Evolutionary conservation across 2,113 vertebrate species (phyloP), one percentile per base, ranked within the genome.

Genomic region (Bos javanicus): DNA sequence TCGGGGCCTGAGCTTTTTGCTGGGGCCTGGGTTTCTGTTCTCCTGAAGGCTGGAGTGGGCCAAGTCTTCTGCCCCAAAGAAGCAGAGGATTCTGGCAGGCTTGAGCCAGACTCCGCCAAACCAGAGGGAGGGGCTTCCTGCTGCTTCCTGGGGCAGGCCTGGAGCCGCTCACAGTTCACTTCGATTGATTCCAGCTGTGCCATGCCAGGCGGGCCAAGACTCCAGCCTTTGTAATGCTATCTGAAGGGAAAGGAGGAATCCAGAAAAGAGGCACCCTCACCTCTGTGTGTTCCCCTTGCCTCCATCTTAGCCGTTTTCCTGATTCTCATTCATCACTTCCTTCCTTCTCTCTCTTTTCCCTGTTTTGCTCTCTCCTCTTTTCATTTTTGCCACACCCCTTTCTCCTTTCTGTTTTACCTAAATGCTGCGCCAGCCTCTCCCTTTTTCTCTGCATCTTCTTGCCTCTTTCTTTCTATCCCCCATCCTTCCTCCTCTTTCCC

Each of bases 101-200:
- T 95, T 87, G 95, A 98, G 92, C n/a, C 17, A 97, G 97, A 92
- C 93, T 95, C 96, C 96, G 98, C 98, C 98, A 98, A 99, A 97
- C 98, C 98, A 98, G 97, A 99, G 98, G 98, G 98, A 97, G 98
- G 96, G 97, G 98, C 98, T 99, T 98, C 98, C 97, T 26, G 90
- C 97, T 97, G 97, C 97, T 98, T 98, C 98, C 95, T 97, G n/a
- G 0, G 97, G 98, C 95, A 91, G 97, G 97, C 96, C 98, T 97
- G 19, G 97, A 98, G 98, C 93, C 56, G 17, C 96, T 93, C 94
- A 94, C 87, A 36, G 82, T 98, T 98, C 97, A 12, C 96, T 89
- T 62, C 25, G 54, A 99, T 99, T 98, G 98, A 98, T 98, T 99
- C 98, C 98, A 99, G 98, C 98, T 98, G 98, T 97, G 97, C 56